These are phyloP conservation scores for Enoplolaimus lenunculus DNA, from an alignment of 2,888 invertebrate genomes.

Conservation along the genomic window DNA sequence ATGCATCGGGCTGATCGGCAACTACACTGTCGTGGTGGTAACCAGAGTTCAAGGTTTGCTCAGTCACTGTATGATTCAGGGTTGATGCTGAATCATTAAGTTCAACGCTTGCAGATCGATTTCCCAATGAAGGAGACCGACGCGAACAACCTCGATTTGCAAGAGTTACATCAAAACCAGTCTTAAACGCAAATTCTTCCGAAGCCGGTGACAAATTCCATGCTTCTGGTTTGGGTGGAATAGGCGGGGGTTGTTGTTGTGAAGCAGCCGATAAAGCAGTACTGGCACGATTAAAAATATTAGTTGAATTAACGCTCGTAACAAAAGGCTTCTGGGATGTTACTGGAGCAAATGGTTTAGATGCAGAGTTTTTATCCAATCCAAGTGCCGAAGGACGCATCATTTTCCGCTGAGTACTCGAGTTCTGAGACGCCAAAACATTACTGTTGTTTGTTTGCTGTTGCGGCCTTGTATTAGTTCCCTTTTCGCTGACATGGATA, in stretches of 20 bases:
- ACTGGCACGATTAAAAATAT: too few relatives aligned
- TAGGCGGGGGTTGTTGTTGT: constrained; percentile 19
- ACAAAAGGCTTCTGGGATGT: neutral
- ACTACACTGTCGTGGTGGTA: too few relatives aligned
- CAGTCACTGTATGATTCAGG: too few relatives aligned
- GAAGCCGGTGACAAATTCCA: neutral
- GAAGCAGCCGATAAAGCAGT: neutral
- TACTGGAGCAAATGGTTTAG: neutral
- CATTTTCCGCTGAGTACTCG: neutral
- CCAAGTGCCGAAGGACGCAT: neutral
- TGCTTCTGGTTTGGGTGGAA: constrained; percentile 20
- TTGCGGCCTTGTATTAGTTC: neutral
- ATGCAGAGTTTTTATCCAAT: neutral
- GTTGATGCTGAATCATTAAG: too few relatives aligned
- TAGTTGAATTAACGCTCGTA: too few relatives aligned
- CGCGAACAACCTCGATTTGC: neutral
- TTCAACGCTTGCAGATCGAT: neutral
- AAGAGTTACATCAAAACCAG: too few relatives aligned
- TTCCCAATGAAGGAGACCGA: too few relatives aligned
- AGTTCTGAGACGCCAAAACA: neutral
- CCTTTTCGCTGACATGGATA: neutral
- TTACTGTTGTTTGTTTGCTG: neutral
- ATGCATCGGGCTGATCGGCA: too few relatives aligned
- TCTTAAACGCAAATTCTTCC: neutral
- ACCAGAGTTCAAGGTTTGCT: too few relatives aligned